A percentile compares a stretch with the other conserved stretches of the same genome.
phyloP scores from a whole-genome alignment of 2,113 vertebrate genomes.

The Cinclus mexicanus region DNA sequence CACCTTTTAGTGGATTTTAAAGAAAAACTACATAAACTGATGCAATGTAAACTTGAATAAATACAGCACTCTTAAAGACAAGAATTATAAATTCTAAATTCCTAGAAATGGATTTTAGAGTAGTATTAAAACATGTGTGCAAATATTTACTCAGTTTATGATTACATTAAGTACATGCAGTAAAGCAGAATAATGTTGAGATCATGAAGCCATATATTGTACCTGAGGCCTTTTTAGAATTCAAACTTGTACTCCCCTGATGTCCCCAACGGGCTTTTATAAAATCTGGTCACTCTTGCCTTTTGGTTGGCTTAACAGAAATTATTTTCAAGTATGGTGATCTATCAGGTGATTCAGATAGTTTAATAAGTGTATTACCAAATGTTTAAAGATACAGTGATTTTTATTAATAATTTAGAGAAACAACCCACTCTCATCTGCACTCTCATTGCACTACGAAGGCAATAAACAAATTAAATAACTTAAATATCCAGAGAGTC shows the following conservation, averaged over 20 bases:
- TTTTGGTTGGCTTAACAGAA: background rate
- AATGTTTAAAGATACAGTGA: background rate
- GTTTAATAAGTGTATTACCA: background rate
- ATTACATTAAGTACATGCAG: background rate
- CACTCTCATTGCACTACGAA: background rate
- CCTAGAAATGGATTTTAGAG: background rate
- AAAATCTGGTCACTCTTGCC: background rate
- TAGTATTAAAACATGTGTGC: background rate
- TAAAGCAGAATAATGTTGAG: background rate
- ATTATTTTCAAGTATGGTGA: background rate
- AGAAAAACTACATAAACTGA: slow-evolving; percentile 40
- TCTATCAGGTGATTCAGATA: background rate
- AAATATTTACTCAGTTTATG: background rate
- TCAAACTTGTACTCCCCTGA: background rate
- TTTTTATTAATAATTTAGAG: background rate
- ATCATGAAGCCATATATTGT: background rate
- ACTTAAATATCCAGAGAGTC: background rate
- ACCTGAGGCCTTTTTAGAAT: background rate
- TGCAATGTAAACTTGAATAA: slow-evolving; percentile 11
- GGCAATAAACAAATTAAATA: background rate
- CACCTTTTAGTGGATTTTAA: slow-evolving; percentile 54
- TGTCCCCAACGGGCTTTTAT: background rate
- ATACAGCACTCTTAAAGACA: background rate
- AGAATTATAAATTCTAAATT: background rate
- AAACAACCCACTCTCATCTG: background rate